Percentiles rank a stretch among this genome's conserved stretches.
Evolutionary conservation across 2,888 invertebrate species (phyloP).

Genomic region (Drosophila prostipennis): DNA sequence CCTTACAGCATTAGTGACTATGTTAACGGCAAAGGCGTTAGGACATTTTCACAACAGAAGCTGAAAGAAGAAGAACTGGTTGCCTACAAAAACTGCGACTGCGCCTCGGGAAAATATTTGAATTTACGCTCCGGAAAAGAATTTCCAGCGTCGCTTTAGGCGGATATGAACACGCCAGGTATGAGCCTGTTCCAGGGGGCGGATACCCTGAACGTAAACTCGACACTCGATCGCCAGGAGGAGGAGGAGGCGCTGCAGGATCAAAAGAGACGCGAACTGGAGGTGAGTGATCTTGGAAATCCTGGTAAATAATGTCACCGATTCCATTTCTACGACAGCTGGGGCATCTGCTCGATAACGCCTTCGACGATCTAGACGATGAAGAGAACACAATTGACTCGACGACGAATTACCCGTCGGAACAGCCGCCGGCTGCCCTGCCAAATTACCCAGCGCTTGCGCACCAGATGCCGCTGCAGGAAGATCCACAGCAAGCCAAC

Average conservation of each 20-base stretch:
- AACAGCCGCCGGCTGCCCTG: constrained; percentile 32
- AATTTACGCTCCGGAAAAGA: constrained; percentile 19
- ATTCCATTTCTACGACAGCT: constrained; percentile 84
- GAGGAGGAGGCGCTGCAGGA: constrained; percentile 90
- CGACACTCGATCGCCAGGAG: constrained; percentile 87
- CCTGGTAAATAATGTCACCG: constrained; percentile 9
- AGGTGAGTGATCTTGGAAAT: constrained; percentile 84
- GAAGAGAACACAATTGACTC: constrained; percentile 88
- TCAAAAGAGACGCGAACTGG: constrained; percentile 87
- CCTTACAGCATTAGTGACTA: background rate
- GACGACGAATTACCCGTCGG: constrained; percentile 83
- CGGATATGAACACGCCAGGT: constrained; percentile 87
- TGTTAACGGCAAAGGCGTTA: constrained; percentile 14
- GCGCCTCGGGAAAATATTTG: constrained; percentile 54
- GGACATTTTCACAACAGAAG: constrained; percentile 3
- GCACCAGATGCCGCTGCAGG: constrained; percentile 12
- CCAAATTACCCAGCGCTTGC: constrained; percentile 20
- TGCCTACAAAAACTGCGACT: constrained; percentile 33
- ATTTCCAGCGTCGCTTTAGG: background rate
- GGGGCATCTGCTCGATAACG: constrained; percentile 87
- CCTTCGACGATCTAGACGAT: constrained; percentile 89
- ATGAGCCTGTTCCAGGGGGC: constrained; percentile 89
- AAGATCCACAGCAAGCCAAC: constrained; percentile 32
- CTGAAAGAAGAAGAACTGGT: constrained; percentile 14
- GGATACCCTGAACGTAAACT: constrained; percentile 88